phyloP scores from a whole-genome alignment of 2,113 vertebrate genomes.

The Scartelaos histophorus region DNA sequence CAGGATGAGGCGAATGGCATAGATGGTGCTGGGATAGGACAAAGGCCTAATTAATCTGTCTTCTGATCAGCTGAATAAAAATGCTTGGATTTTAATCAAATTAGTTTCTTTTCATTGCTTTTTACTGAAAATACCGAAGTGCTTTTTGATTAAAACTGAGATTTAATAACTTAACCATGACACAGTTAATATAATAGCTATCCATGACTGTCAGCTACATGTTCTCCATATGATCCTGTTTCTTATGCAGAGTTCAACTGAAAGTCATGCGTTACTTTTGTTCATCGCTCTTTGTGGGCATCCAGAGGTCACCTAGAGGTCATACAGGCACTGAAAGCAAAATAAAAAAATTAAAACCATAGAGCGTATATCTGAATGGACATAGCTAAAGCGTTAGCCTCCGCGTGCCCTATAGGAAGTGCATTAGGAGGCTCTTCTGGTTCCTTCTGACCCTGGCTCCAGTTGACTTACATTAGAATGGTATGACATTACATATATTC shows the following conservation, averaged over 20 bases:
- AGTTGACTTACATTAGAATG: no score
- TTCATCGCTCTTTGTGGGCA: background rate
- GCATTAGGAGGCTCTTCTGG: no score
- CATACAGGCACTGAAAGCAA: no score
- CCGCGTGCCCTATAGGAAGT: no score
- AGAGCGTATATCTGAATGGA: no score
- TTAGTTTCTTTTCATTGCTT: slow-evolving; percentile 50
- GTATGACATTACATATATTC: no score
- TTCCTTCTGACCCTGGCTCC: no score
- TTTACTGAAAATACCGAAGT: slow-evolving; percentile 56
- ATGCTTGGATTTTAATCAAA: slow-evolving; percentile 63
- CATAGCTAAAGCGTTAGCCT: no score
- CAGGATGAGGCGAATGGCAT: slow-evolving; percentile 43
- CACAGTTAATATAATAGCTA: slow-evolving; percentile 33
- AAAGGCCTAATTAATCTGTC: slow-evolving; percentile 43
- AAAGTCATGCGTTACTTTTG: slow-evolving; percentile 1
- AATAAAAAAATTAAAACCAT: no score
- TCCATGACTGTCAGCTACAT: slow-evolving; percentile 24
- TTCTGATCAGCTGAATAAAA: slow-evolving; percentile 64
- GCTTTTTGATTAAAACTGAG: slow-evolving; percentile 40
- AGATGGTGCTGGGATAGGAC: slow-evolving; percentile 45
- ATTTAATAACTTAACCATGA: slow-evolving; percentile 41
- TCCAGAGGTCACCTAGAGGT: no score
- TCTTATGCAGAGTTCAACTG: slow-evolving; percentile 19
- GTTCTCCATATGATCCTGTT: slow-evolving; percentile 27